Conservation (phyloP, 2,113 vertebrate genomes). For the Spea multiplicata region DNA sequence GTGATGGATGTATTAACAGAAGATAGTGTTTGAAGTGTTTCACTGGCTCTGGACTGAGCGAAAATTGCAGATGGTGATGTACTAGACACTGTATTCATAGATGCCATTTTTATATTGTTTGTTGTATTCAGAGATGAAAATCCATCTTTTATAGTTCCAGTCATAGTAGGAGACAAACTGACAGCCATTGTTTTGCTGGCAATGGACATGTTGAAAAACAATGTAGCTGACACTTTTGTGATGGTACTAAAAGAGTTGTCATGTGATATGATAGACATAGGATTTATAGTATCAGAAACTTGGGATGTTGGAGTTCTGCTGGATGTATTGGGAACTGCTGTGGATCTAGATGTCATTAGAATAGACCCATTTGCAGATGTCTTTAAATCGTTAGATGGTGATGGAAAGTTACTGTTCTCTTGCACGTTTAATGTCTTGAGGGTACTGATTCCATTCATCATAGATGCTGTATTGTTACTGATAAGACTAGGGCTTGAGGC, state of each 20-base stretch:
- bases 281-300: neutral
- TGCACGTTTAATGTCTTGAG: neutral
- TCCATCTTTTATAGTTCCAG: neutral
- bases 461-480: neutral
- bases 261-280: neutral
- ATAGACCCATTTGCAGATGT: neutral
- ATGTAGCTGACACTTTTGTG: neutral
- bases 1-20: no score
- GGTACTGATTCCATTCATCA: neutral
- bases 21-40: no score
- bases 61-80: neutral
- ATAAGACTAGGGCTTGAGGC: neutral
- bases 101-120: neutral
- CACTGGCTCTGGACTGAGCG: no score
- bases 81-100: neutral
- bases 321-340: neutral
- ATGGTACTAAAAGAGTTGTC: neutral
- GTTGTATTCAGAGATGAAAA: neutral
- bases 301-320: neutral
- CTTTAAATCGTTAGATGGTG: neutral
- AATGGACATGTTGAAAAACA: neutral
- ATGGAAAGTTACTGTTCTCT: no score
- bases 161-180: neutral
- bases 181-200: neutral
- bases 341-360: neutral